Evolutionary conservation across 2,113 vertebrate species (phyloP).

Genomic region (Nerophis lumbriciformis): DNA sequence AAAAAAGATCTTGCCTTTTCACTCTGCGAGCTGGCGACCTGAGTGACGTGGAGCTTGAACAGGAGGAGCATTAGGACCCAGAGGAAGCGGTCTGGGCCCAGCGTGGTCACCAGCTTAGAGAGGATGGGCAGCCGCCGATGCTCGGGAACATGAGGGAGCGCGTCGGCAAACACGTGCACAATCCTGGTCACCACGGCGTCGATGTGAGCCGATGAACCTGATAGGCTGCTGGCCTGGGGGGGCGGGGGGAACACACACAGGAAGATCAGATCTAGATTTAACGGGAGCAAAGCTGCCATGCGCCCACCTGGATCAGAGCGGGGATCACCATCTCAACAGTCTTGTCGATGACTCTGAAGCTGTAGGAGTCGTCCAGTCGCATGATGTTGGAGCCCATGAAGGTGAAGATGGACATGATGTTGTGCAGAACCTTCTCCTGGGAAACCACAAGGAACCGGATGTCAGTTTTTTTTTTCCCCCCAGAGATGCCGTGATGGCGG

Average conservation of each 20-base stretch:
- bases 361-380: constrained; percentile 92
- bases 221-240: constrained; percentile 74
- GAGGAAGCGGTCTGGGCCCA: constrained; percentile 82
- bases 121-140: constrained; percentile 87
- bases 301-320: constrained; percentile 85
- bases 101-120: constrained; percentile 75
- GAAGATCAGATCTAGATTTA: too few relatives aligned
- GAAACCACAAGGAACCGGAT: not conserved
- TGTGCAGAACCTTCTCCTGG: constrained; percentile 95
- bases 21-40: constrained; percentile 50
- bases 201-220: constrained; percentile 60
- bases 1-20: constrained; percentile 76
- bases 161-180: constrained; percentile 86
- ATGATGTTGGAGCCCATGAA: constrained; percentile 96
- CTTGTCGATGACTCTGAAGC: constrained; percentile 93
- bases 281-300: not conserved
- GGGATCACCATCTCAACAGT: constrained; percentile 93
- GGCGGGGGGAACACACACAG: not conserved
- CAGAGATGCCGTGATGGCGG: not conserved
- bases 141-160: constrained; percentile 88
- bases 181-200: constrained; percentile 78
- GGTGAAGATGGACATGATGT: constrained; percentile 99
- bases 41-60: constrained; percentile 86
- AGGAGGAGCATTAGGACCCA: constrained; percentile 86
- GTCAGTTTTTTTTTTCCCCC: not conserved